Evolutionary conservation across 2,113 vertebrate genomes (phyloP).

Genomic region (Pipra filicauda): DNA sequence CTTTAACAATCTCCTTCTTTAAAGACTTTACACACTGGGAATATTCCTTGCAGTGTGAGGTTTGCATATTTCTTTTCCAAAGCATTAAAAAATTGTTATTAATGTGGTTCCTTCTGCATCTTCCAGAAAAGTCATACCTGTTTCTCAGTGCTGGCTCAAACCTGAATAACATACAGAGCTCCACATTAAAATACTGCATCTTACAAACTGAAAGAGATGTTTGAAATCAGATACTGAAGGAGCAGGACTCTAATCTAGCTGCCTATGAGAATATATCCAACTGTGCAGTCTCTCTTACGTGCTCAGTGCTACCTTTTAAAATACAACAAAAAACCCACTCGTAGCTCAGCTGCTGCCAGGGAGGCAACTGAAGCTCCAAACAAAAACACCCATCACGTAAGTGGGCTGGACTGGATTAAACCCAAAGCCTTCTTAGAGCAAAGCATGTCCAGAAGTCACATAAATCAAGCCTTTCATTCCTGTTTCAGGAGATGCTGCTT

Average conservation of each 20-base stretch:
- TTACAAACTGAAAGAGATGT: neutral
- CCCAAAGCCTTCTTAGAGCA: neutral
- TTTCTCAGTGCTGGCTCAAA: neutral
- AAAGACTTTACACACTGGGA: neutral
- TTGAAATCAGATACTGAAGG: neutral
- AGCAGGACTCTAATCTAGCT: neutral
- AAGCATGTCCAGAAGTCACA: neutral
- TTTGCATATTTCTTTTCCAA: neutral
- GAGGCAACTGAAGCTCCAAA: neutral
- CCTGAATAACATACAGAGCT: neutral
- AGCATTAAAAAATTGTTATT: rapidly evolving
- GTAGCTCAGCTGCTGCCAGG: neutral
- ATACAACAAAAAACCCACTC: neutral
- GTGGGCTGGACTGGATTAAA: neutral
- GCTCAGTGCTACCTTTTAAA: neutral
- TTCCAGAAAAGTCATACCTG: neutral
- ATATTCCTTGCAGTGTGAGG: neutral
- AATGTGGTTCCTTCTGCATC: neutral
- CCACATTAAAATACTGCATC: neutral
- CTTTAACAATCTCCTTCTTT: neutral
- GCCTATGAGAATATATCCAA: neutral
- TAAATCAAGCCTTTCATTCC: constrained; percentile 1
- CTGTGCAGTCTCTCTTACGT: neutral
- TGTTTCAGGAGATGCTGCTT: neutral
- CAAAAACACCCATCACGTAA: neutral